Evolutionary conservation across 2,797 vertebrate species (phyloP).

Genomic region (Lophura swinhoii): DNA sequence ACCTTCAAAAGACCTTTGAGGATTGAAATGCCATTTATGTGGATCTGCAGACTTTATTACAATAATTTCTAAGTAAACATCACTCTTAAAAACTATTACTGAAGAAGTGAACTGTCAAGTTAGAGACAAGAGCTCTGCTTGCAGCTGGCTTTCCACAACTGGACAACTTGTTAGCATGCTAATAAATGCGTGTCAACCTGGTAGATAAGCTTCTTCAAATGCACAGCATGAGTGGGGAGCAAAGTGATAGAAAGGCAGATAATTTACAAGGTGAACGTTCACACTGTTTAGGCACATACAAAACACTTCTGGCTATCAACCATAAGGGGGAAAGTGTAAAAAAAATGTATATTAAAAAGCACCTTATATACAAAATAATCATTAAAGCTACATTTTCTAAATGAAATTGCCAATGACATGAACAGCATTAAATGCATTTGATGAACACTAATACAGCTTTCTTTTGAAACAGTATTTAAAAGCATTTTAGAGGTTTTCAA

Average conservation of each 20-base stretch:
- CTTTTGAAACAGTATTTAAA: constrained; percentile 4
- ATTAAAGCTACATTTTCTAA: not conserved
- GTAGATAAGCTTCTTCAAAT: constrained; percentile 46
- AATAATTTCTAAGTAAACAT: constrained; percentile 28
- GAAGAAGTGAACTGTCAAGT: constrained; percentile 5
- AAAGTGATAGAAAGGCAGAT: constrained; percentile 7
- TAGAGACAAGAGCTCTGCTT: not conserved
- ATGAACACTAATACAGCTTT: not conserved
- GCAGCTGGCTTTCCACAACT: not conserved
- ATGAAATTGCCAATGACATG: not conserved
- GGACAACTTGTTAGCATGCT: constrained; percentile 40
- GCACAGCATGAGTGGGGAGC: not conserved
- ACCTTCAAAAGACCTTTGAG: constrained; percentile 9
- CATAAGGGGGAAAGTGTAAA: not conserved
- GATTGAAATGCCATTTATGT: not conserved
- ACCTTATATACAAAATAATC: not conserved
- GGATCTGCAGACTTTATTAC: not conserved
- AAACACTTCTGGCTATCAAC: not conserved
- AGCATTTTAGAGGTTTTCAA: not conserved
- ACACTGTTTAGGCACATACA: not conserved
- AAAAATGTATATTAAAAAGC: not conserved
- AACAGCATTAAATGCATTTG: not conserved
- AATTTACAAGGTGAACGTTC: constrained; percentile 7
- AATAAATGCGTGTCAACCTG: constrained; percentile 23
- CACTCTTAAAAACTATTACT: not conserved